Conservation (phyloP, 2,113 vertebrate genomes). For the Zosterops borbonicus region DNA sequence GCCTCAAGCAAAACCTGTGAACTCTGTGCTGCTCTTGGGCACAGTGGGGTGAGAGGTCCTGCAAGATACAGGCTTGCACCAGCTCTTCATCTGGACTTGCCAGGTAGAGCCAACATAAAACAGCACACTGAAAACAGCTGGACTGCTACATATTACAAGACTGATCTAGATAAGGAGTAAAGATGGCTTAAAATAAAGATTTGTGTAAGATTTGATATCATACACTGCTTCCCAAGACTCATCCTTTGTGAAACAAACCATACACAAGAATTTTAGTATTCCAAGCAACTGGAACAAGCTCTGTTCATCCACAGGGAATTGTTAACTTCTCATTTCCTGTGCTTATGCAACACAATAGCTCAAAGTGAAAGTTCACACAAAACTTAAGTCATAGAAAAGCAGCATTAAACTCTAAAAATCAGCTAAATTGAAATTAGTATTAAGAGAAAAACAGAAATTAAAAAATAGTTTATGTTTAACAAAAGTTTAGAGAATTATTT, state of each 20-base stretch:
- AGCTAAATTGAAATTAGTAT: background rate
- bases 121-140: background rate
- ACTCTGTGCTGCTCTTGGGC: background rate
- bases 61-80: background rate
- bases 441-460: background rate
- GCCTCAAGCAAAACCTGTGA: background rate
- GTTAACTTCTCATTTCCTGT: background rate
- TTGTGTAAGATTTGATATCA: background rate
- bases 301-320: background rate
- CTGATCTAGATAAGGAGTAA: background rate
- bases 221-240: background rate
- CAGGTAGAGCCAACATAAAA: accelerated
- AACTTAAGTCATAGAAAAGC: background rate
- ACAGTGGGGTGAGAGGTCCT: accelerated
- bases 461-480: background rate
- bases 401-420: background rate
- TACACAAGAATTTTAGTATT: background rate
- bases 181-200: background rate
- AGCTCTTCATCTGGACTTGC: background rate
- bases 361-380: background rate
- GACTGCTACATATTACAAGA: background rate
- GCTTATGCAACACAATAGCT: background rate
- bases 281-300: background rate
- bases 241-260: background rate
- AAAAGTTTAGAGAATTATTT: background rate